These are phyloP conservation scores for Drosophila melanogaster DNA, from an alignment of 1,140 invertebrate genomes.

Conservation along the genomic window DNA sequence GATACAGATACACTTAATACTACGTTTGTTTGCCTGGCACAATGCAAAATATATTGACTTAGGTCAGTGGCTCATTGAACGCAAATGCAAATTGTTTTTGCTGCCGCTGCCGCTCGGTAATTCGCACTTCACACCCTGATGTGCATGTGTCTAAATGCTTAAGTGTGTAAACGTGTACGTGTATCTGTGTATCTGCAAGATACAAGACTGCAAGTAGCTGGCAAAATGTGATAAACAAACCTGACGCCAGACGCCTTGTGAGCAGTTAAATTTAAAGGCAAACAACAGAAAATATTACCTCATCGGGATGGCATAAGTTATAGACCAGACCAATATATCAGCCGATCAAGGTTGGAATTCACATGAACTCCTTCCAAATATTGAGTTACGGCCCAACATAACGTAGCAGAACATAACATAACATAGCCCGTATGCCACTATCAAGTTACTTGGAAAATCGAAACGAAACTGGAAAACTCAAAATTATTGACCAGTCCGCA, in stretches of 20 bases:
- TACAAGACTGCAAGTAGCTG: conserved; percentile 78
- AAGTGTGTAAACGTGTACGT: conserved; percentile 1
- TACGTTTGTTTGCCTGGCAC: conserved; percentile 53
- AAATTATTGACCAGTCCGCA: conserved; percentile 52
- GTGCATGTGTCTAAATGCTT: conserved; percentile 22
- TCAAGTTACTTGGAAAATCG: conserved; percentile 48
- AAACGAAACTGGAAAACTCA: conserved; percentile 13
- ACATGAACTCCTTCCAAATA: conserved; percentile 35
- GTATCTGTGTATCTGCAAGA: conserved; percentile 59
- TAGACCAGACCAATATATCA: conserved; percentile 45
- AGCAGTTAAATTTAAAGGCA: conserved; percentile 69
- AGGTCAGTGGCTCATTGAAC: conserved; percentile 84
- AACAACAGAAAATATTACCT: conserved; percentile 68
- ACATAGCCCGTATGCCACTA: conserved; percentile 45
- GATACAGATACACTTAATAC: conserved; percentile 50
- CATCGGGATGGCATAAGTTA: conserved; percentile 55
- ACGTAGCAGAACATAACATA: neutral
- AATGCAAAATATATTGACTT: conserved; percentile 82
- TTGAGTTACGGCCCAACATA: conserved; percentile 42
- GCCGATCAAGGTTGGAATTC: conserved; percentile 40
- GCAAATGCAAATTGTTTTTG: conserved; percentile 82
- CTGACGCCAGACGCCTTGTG: conserved; percentile 63
- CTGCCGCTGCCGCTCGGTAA: conserved; percentile 61
- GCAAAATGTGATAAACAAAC: conserved; percentile 80
- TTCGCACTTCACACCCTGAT: conserved; percentile 73